Base-by-base conservation (phyloP, 2,888 invertebrate species). In the Hydraecia micacea region DNA sequence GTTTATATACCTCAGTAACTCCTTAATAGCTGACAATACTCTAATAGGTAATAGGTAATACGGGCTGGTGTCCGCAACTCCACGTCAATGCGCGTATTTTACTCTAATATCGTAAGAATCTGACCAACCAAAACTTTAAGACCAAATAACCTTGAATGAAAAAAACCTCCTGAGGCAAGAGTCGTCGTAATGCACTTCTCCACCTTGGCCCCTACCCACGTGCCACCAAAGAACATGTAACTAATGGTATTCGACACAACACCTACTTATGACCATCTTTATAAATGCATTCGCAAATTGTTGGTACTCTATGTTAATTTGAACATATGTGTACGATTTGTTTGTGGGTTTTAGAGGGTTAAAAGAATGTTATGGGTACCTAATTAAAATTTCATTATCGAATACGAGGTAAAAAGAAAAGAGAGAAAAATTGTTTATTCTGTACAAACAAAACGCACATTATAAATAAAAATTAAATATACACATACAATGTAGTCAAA, bases 201-300 rank as follows among this genome's bases (percentile, higher is more conserved):
- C 91, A 89, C 94, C 94, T 94, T 94, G 92, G 86, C 88, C 84
- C 84, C 91, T 81, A 81, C 85, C 88, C 85, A 89, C 89, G 76
- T 86, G 73, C 77, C 85, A 55, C 68, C 69, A 77, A 86, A 74
- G 80, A 84, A 81, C 77, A 87, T 84, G 85, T 86, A 88, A 89
- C 87, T 86, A 88, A 89, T 85, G 89, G 87, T 90, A 91, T 92
- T 92, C 89, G 85, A 92, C 91, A 90, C 92, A 92, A 86, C 91
- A 90, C 92, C 93, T 86, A 91, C 91, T 87, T 89, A 83, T 77
- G 77, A 82, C 80, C 88, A 86, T 87, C 85, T 91, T 92, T 89
- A 90, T 84, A 86, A 83, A 86, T 83, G 81, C 71, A 89, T 84
- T 85, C 73, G 82, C 87, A 88, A 91, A 90, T 91, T 88, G 84